phyloP scores from a whole-genome alignment of 2,113 vertebrate genomes.

The Poeciliopsis turrubarensis region DNA sequence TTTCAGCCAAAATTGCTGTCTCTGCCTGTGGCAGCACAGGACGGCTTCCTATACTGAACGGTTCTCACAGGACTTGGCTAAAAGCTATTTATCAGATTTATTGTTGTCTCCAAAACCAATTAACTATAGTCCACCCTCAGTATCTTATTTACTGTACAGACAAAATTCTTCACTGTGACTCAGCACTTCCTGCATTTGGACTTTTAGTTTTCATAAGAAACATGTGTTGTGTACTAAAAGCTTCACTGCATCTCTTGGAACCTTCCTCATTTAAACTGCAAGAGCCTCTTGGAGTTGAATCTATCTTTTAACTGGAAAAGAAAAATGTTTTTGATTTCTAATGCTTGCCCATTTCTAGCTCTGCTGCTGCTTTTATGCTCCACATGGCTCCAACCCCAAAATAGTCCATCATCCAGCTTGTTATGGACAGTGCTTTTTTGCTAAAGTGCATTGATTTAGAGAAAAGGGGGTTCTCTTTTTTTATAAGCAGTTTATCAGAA shows the following conservation, averaged over 20 bases:
- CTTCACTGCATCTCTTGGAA: conserved; percentile 3
- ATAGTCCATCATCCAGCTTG: conserved; percentile 39
- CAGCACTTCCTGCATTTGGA: conserved; percentile 33
- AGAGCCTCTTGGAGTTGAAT: conserved; percentile 6
- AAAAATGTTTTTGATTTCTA: conserved; percentile 34
- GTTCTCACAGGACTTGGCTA: conserved; percentile 45
- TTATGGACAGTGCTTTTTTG: conserved; percentile 19
- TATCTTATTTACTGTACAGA: conserved; percentile 36
- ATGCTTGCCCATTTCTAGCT: conserved; percentile 26
- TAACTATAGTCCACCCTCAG: conserved; percentile 36
- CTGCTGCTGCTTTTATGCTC: conserved; percentile 36
- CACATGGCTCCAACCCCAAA: conserved; percentile 33
- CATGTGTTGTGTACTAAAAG: conserved; percentile 19
- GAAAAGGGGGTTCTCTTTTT: conserved; percentile 3
- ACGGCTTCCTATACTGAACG: conserved; percentile 35
- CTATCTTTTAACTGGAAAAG: conserved; percentile 17
- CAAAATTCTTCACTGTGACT: conserved; percentile 32
- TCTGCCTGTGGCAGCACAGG: conserved; percentile 58
- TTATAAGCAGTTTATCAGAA: too few species aligned
- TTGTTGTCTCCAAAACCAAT: conserved; percentile 56
- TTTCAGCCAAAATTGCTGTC: conserved; percentile 55
- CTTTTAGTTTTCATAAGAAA: conserved; percentile 17
- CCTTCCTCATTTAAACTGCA: conserved; percentile 34
- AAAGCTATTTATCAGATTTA: conserved; percentile 56
- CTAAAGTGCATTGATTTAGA: conserved; percentile 24